A percentile compares a stretch with the other conserved stretches of the same genome.
Evolutionary conservation across 2,888 invertebrate genomes (phyloP).

Genomic region (Andricus quercusramuli): DNA sequence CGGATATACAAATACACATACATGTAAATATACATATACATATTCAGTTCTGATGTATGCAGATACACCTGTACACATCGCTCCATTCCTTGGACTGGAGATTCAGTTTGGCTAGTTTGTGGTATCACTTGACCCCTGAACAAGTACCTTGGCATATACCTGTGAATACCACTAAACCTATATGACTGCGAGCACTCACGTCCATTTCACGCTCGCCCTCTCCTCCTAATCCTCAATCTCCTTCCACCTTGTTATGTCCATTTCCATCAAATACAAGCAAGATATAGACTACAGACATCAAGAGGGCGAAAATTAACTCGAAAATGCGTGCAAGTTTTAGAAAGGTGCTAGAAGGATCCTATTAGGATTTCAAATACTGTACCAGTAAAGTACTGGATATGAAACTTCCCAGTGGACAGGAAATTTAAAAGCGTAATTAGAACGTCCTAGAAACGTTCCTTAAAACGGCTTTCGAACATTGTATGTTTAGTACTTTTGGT

Average conservation of each 20-base stretch:
- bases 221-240: neutral
- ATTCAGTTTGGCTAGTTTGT: slow-evolving; percentile 59
- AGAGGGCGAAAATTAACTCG: neutral
- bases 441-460: too few relatives aligned
- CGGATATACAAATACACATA: neutral
- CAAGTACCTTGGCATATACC: slow-evolving; percentile 19
- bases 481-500: too few relatives aligned
- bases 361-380: too few relatives aligned
- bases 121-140: slow-evolving; percentile 56
- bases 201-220: slow-evolving; percentile 13
- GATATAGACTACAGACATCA: neutral
- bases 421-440: too few relatives aligned
- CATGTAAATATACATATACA: slow-evolving; percentile 33
- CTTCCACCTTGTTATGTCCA: slow-evolving; percentile 13
- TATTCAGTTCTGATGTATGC: slow-evolving; percentile 37
- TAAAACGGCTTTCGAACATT: too few relatives aligned
- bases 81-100: slow-evolving; percentile 52
- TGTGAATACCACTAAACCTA: slow-evolving; percentile 4
- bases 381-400: too few relatives aligned
- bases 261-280: neutral
- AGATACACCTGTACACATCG: slow-evolving; percentile 44
- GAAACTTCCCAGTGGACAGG: too few relatives aligned
- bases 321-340: too few relatives aligned
- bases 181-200: slow-evolving; percentile 22
- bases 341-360: too few relatives aligned